Evolutionary conservation across 2,888 invertebrate species (phyloP).

Genomic region (Eupithecia insigniata): DNA sequence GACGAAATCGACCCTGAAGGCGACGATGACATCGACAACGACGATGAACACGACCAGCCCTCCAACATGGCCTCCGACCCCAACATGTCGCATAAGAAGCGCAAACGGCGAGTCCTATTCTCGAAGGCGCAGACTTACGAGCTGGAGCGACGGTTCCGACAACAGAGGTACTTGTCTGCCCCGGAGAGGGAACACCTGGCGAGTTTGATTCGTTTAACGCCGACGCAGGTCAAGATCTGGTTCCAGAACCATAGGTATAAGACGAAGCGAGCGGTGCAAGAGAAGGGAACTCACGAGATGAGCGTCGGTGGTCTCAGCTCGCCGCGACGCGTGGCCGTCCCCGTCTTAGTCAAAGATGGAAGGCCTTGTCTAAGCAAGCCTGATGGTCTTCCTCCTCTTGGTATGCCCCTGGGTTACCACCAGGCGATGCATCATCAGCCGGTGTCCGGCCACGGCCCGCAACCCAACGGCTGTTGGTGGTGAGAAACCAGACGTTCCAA

Average conservation of each 20-base stretch:
- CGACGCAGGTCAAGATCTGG: constrained; percentile 99
- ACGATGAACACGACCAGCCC: constrained; percentile 78
- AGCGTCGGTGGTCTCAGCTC: constrained; percentile 89
- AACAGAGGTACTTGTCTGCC: constrained; percentile 98
- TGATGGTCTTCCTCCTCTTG: constrained; percentile 79
- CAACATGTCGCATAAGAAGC: constrained; percentile 89
- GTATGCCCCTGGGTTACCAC: constrained; percentile 81
- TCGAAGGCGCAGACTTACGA: constrained; percentile 99
- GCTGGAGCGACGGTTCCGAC: constrained; percentile 96
- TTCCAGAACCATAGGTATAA: constrained; percentile 99
- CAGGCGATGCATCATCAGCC: constrained; percentile 78
- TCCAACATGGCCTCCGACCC: constrained; percentile 68
- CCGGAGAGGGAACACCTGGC: constrained; percentile 99
- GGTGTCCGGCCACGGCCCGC: constrained; percentile 67
- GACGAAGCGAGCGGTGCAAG: constrained; percentile 98
- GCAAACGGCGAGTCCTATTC: constrained; percentile 98
- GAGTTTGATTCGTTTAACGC: constrained; percentile 96
- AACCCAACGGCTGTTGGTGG: constrained; percentile 84
- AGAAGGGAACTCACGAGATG: constrained; percentile 91
- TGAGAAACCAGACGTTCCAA: constrained; percentile 54
- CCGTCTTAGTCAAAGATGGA: constrained; percentile 96
- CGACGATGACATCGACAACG: constrained; percentile 85
- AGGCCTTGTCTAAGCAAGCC: constrained; percentile 91
- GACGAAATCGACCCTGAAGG: constrained; percentile 68
- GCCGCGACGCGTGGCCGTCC: constrained; percentile 96